These are phyloP conservation scores for Neocrepidodera transversa DNA, from an alignment of 2,888 invertebrate species.

Conservation along the genomic window DNA sequence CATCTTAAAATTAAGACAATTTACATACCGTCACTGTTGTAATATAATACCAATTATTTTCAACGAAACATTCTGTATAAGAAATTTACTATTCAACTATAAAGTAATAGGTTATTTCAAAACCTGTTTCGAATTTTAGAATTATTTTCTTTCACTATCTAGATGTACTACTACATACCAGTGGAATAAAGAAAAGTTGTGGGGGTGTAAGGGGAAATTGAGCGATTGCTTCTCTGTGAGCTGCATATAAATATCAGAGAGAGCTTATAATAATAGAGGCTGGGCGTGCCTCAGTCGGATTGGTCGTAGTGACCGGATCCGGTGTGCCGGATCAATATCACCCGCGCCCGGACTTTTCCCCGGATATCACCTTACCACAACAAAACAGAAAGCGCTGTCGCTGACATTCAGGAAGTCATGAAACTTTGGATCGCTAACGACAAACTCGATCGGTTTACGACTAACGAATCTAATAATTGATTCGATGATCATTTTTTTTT, in stretches of 20 bases:
- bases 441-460: too few relatives aligned
- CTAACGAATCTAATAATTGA: too few relatives aligned
- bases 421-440: conserved; percentile 22
- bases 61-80: too few relatives aligned
- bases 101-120: too few relatives aligned
- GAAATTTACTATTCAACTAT: too few relatives aligned
- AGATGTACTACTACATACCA: too few relatives aligned
- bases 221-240: conserved; percentile 39
- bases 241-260: conserved; percentile 45
- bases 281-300: conserved; percentile 57
- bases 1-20: too few relatives aligned
- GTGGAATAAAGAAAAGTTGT: neutral
- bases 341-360: conserved; percentile 56
- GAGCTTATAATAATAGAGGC: conserved; percentile 45
- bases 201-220: conserved; percentile 26
- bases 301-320: conserved; percentile 58
- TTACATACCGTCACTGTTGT: too few relatives aligned
- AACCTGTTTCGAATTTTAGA: too few relatives aligned
- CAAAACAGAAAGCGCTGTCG: conserved; percentile 35
- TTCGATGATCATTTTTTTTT: too few relatives aligned
- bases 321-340: conserved; percentile 59
- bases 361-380: conserved; percentile 54
- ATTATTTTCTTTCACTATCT: neutral
- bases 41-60: too few relatives aligned
- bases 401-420: conserved; percentile 27